phyloP scores from a whole-genome alignment of 2,113 vertebrate genomes.

The Furnarius figulus region DNA sequence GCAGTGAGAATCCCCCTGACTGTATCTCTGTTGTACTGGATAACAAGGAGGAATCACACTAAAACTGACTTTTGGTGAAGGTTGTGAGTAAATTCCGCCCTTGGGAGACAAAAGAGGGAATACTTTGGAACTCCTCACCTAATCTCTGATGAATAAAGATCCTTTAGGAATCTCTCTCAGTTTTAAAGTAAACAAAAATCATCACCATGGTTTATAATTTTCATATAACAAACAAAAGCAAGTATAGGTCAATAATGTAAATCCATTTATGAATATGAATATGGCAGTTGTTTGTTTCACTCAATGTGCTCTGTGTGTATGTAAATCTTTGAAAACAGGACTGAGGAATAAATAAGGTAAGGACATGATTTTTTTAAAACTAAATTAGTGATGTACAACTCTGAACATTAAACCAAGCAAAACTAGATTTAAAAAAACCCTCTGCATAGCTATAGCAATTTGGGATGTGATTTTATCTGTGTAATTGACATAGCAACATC shows the following conservation, averaged over 20 bases:
- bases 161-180: background rate
- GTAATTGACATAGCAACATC: background rate
- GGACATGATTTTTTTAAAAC: background rate
- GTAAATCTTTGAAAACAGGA: background rate
- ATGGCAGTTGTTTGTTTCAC: background rate
- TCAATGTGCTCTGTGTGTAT: background rate
- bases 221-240: background rate
- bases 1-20: background rate
- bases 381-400: background rate
- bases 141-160: background rate
- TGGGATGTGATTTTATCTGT: background rate
- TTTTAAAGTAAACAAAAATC: background rate
- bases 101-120: background rate
- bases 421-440: background rate
- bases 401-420: background rate
- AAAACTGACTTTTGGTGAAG: background rate
- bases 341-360: background rate
- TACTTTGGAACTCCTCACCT: background rate
- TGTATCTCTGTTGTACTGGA: background rate
- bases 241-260: background rate
- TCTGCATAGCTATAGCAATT: background rate
- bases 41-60: conserved; percentile 29
- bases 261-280: background rate
- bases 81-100: background rate
- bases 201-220: background rate